Percentiles rank a stretch among this genome's conserved stretches.
These are phyloP conservation scores for Prenolepis imparis DNA, from an alignment of 2,888 invertebrate species.

Conservation along the genomic window DNA sequence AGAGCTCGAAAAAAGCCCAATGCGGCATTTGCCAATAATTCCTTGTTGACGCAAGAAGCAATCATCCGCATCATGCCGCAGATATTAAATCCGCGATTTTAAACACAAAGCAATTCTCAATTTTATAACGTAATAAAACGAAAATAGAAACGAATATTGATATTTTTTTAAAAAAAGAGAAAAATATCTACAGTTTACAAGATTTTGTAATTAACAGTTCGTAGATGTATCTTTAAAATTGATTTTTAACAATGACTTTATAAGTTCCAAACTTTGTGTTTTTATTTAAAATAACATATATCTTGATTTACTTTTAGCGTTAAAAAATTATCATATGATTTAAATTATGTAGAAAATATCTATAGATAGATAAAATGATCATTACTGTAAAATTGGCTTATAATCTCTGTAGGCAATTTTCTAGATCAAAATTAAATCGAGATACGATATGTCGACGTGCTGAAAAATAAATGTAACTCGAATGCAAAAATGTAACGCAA, in stretches of 20 bases:
- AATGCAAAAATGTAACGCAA: neutral
- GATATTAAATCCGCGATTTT: constrained; percentile 35
- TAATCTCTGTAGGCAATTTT: neutral
- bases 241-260: neutral
- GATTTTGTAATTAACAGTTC: neutral
- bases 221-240: neutral
- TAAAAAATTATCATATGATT: neutral
- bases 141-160: neutral
- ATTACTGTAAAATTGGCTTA: neutral
- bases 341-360: neutral
- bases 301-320: neutral
- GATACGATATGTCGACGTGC: neutral
- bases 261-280: neutral
- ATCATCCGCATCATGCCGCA: constrained; percentile 20
- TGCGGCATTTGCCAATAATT: constrained; percentile 41
- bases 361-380: too few relatives aligned
- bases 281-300: neutral
- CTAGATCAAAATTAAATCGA: neutral
- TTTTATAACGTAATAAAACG: constrained; percentile 19
- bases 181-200: neutral
- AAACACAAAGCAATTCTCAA: neutral
- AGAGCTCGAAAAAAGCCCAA: constrained; percentile 36
- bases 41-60: constrained; percentile 50
- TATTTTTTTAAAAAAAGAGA: neutral
- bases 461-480: neutral